phyloP scores from a whole-genome alignment of 2,797 vertebrate species.

The Dendrocincla fuliginosa region DNA sequence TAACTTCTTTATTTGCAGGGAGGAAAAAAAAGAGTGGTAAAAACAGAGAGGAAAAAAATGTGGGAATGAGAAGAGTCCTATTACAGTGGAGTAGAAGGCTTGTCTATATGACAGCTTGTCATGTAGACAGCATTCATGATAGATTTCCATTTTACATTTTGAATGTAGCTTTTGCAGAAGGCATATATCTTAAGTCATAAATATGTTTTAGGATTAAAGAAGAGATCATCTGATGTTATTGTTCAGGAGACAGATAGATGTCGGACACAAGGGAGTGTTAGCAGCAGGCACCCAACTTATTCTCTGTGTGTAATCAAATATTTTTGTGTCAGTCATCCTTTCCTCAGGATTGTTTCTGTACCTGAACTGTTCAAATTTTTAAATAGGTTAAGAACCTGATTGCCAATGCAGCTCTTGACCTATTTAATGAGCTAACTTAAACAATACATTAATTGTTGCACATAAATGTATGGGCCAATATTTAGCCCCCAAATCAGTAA shows the following conservation, averaged over 20 bases:
- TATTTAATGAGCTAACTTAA: background rate
- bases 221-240: background rate
- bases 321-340: background rate
- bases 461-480: background rate
- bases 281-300: background rate
- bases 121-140: background rate
- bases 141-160: background rate
- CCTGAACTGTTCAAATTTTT: background rate
- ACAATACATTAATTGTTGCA: background rate
- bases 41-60: background rate
- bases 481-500: background rate
- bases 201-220: background rate
- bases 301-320: background rate
- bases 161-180: background rate
- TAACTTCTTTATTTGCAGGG: background rate
- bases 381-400: background rate
- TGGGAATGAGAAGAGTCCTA: background rate
- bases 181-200: background rate
- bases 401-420: background rate
- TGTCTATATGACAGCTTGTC: background rate
- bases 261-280: background rate
- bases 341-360: background rate
- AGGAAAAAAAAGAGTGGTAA: background rate
- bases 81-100: background rate
- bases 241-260: background rate